phyloP scores from a whole-genome alignment of 2,888 invertebrate genomes.

The Philereme transversata region DNA sequence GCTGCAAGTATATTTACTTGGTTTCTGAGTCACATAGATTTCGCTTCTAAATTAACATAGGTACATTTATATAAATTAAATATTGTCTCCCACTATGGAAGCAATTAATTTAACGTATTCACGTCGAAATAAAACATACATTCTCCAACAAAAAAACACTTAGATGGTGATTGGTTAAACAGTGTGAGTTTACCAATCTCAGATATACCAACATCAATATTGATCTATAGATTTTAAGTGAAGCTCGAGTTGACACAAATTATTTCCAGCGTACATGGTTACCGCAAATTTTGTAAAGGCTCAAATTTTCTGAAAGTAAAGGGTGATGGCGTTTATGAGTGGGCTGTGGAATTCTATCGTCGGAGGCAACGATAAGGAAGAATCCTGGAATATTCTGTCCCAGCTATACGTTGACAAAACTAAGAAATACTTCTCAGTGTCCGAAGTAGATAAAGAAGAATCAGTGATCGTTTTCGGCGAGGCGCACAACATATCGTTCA shows the following conservation, averaged over 20 bases:
- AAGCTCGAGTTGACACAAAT: slow-evolving; percentile 2
- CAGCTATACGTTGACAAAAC: slow-evolving; percentile 78
- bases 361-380: slow-evolving; percentile 70
- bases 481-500: slow-evolving; percentile 74
- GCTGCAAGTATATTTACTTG: no score
- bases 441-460: slow-evolving; percentile 85
- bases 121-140: no score
- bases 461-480: slow-evolving; percentile 84
- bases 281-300: slow-evolving; percentile 13
- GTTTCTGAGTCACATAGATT: no score
- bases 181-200: no score
- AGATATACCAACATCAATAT: no score
- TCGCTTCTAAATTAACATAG: no score
- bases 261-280: slow-evolving; percentile 4
- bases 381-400: slow-evolving; percentile 72
- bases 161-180: no score
- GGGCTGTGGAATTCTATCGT: slow-evolving; percentile 78
- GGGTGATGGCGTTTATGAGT: slow-evolving; percentile 80
- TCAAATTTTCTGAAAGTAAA: slow-evolving; percentile 47
- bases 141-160: no score
- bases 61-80: no score
- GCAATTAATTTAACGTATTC: no score
- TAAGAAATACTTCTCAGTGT: slow-evolving; percentile 87
- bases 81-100: no score
- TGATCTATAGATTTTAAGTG: no score